These are phyloP conservation scores for Hemistola chrysoprasaria DNA, from an alignment of 2,888 invertebrate genomes.

Conservation along the genomic window DNA sequence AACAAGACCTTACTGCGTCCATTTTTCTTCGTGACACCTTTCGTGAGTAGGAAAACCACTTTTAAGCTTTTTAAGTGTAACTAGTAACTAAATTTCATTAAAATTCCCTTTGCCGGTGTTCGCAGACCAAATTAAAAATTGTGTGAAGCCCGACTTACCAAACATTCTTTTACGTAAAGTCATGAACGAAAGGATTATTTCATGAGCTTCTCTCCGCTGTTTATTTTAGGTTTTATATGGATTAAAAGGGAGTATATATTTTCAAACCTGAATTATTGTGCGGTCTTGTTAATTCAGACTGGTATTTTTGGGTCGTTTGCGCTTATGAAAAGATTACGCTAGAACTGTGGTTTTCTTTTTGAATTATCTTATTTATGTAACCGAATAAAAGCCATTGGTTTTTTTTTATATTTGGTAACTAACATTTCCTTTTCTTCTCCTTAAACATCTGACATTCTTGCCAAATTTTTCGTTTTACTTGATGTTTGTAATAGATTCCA, in stretches of 20 bases:
- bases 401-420: no score
- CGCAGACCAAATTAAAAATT: constrained; percentile 49
- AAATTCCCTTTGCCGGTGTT: constrained; percentile 55
- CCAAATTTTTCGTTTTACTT: no score
- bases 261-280: not conserved
- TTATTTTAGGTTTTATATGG: constrained; percentile 1
- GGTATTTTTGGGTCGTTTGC: constrained; percentile 7
- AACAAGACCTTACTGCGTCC: constrained; percentile 36
- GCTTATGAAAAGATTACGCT: constrained; percentile 4
- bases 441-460: no score
- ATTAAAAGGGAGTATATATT: constrained; percentile 5
- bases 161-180: not conserved
- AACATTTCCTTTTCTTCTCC: no score
- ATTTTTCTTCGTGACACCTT: constrained; percentile 43
- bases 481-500: no score
- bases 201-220: not conserved
- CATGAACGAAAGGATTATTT: not conserved
- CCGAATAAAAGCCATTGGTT: no score
- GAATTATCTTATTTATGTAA: no score
- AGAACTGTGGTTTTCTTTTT: constrained; percentile 1
- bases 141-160: constrained; percentile 28
- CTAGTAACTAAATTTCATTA: constrained; percentile 62
- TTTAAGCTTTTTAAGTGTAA: constrained; percentile 34
- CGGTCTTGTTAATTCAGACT: not conserved
- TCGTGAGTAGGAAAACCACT: constrained; percentile 34